phyloP scores from a whole-genome alignment of 1,140 invertebrate species.

The Camponotus floridanus region DNA sequence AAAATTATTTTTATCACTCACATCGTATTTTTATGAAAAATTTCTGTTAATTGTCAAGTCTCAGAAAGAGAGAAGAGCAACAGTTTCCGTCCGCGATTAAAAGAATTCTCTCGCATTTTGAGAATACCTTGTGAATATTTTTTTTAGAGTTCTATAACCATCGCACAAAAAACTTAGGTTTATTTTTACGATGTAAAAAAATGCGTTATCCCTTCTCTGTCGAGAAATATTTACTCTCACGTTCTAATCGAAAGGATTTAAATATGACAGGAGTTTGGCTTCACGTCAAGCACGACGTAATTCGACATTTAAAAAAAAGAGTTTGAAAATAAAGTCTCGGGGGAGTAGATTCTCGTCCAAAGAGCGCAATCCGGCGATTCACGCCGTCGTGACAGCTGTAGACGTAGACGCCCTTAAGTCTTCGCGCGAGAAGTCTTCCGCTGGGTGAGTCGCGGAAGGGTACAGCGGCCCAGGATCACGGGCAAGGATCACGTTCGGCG shows the following conservation, averaged over 20 bases:
- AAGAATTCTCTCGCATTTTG: neutral
- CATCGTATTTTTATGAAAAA: constrained; percentile 12
- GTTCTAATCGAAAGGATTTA: constrained; percentile 9
- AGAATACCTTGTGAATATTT: neutral
- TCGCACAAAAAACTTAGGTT: neutral
- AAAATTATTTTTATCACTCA: neutral
- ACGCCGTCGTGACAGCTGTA: constrained; percentile 78
- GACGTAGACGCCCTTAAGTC: constrained; percentile 69
- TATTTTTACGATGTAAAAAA: neutral
- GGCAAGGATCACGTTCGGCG: constrained; percentile 82
- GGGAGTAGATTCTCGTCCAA: neutral
- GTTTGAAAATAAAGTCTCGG: constrained; percentile 50
- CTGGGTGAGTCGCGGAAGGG: constrained; percentile 72
- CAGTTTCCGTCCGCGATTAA: neutral
- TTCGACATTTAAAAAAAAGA: constrained; percentile 20
- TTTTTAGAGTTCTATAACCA: neutral
- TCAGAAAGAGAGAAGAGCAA: neutral
- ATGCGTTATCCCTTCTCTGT: neutral
- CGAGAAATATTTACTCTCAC: too few species aligned
- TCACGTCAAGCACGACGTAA: constrained; percentile 9
- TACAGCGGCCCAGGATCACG: constrained; percentile 72
- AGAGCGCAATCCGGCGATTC: constrained; percentile 52
- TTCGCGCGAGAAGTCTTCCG: constrained; percentile 43
- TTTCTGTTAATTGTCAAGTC: neutral
- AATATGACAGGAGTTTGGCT: neutral